Conservation (phyloP, 1,140 invertebrate species). For the Neodiprion fabricii region DNA sequence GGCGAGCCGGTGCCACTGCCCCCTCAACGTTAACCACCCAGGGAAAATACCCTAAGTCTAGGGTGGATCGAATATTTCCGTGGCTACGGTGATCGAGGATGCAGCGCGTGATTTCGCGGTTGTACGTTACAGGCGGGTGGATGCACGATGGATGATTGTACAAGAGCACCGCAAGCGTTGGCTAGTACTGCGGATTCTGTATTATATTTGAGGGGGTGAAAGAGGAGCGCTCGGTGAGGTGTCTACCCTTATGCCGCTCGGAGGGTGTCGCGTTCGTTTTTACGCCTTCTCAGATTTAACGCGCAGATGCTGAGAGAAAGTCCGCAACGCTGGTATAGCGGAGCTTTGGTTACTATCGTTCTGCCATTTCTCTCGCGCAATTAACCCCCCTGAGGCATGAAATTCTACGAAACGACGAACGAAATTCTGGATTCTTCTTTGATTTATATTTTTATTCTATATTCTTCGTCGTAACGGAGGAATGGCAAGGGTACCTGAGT, state of each 20-base stretch:
- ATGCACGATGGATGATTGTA: no score
- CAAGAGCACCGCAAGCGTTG: neutral
- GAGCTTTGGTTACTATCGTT: neutral
- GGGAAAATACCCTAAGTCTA: neutral
- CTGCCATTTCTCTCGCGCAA: neutral
- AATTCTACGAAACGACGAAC: no score
- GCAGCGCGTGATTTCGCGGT: no score
- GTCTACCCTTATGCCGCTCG: neutral
- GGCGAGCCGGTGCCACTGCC: neutral
- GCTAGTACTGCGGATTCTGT: neutral
- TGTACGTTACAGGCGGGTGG: no score
- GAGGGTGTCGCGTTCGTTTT: conserved; percentile 4
- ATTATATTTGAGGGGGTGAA: neutral
- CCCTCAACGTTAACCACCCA: neutral
- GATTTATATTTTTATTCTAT: no score
- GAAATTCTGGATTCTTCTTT: no score
- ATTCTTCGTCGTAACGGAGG: no score
- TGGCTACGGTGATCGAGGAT: no score
- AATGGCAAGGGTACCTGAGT: no score
- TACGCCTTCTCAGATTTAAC: conserved; percentile 2
- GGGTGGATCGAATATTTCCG: neutral
- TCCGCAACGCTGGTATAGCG: neutral
- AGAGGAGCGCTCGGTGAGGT: neutral
- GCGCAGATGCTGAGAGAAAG: neutral
- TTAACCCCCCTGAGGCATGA: no score